phyloP scores from a whole-genome alignment of 2,797 vertebrate genomes.

The Halcyon smyrnensis region DNA sequence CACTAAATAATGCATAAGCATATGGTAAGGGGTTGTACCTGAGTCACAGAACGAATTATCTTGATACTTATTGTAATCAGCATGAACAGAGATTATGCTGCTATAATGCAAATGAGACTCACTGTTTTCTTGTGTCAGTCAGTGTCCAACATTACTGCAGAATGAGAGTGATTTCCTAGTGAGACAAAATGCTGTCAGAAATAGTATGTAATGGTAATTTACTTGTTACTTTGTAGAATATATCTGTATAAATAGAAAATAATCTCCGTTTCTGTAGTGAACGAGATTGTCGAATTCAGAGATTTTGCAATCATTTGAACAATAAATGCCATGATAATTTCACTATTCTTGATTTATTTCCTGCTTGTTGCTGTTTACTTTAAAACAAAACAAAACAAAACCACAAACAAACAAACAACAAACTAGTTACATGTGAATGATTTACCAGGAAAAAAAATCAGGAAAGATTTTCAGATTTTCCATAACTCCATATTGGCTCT shows the following conservation, averaged over 20 bases:
- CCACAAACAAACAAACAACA: too few species aligned
- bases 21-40: not conserved
- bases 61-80: not conserved
- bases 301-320: not conserved
- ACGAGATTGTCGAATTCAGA: not conserved
- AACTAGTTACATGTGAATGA: not conserved
- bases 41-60: not conserved
- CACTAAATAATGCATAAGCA: not conserved
- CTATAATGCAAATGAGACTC: not conserved
- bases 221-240: not conserved
- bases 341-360: not conserved
- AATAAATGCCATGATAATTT: not conserved
- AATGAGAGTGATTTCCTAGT: not conserved
- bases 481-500: not conserved
- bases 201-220: not conserved
- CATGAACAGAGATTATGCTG: not conserved
- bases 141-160: not conserved
- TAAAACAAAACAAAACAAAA: too few species aligned
- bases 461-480: not conserved
- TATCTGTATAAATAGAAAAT: not conserved
- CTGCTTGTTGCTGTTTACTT: not conserved
- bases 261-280: not conserved
- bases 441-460: not conserved
- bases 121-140: not conserved
- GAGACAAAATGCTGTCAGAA: not conserved